Base-by-base conservation (phyloP, 2,797 vertebrate species). In the Mormyrus proboscirostris region DNA sequence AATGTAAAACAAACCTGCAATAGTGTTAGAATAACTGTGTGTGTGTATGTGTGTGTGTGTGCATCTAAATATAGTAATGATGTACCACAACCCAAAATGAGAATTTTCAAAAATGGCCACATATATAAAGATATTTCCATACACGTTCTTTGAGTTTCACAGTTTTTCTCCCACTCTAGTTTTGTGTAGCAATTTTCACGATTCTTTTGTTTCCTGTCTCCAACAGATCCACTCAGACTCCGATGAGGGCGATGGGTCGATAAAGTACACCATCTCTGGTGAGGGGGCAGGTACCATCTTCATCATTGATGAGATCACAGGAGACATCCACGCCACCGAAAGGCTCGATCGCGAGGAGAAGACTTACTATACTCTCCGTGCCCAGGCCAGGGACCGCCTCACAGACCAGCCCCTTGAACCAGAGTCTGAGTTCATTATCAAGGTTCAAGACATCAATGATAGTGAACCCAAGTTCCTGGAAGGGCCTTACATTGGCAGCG, bases 391-490 rank as follows among this genome's bases (percentile, higher is more conserved):
- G 0, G 97, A 98, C 91, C 95, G 96, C 0, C 95, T 96, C 91
- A 97, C 96, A 0, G 94, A 97, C 29, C 96, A 94, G 89, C 97
- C 97, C 1, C 97, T 99, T 88, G 98, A 99, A 91, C 97, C 98
- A 0, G 98, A 99, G 95, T 99, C 98, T 0, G 98, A 99, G 94
- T 99, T 99, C 89, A 97, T 99, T 94, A 98, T 99, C 95, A 99
- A 99, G 93, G 98, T 99, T 90, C 98, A 99, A 93, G 98, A 99
- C 95, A 99, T 99, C 95, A 99, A 99, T 0, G 98, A 99, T 96
- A 99, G 98, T 0, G 98, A 99, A 91, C 98, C 98, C 2, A 98
- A 98, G 92, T 99, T 99, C 94, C 95, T 98, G 92, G 98, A 98
- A 41, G 98, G 97, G 10, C 98, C 98, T 2, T 99, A 99, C 91